Base-by-base conservation (phyloP, 30 jellyfish, hydroid and myxozoan species). In the Chrysaora quinquecirrha region DNA sequence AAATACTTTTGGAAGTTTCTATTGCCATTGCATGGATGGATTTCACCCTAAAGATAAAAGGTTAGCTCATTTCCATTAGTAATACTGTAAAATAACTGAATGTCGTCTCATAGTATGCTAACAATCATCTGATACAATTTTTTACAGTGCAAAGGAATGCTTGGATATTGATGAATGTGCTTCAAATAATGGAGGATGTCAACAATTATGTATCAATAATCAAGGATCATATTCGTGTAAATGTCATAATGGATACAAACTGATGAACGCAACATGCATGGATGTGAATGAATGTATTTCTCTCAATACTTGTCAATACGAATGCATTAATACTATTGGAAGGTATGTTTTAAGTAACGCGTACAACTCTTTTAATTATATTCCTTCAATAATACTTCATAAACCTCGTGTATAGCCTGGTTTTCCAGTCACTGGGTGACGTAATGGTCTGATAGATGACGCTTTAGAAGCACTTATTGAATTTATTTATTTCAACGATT, bases 11-110 rank as follows among this genome's bases (percentile, higher is more conserved):
- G 97, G 98, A 20, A 86, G 97, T 52, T 93, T 18, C 48, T 34
- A 43, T 1, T 93, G 98, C 35, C 84, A 74, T 52, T 93, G 98
- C 71, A 78, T 48, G 28, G 73, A 81, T 18, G 98, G 98, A 46
- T 93, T 20, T 48, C 33, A 38, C 25, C 90, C 78, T 7, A 12
- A 56, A 3, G 96, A 61, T 0, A 24, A 56, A 1, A 76, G 89
- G 97, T 90, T 71, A n/a, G n/a, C n/a, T n/a, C n/a, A n/a, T n/a
- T n/a, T n/a, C n/a, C n/a, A n/a, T n/a, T n/a, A n/a, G n/a, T n/a
- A n/a, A n/a, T n/a, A n/a, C n/a, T n/a, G n/a, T n/a, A n/a, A n/a
- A 23, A 0, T 31, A 30, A 11, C 32, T 43, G 12, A 12, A 16
- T 35, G 48, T 12, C 20, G 4, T 28, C 20, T 16, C 56, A 20